Evolutionary conservation across 2,888 invertebrate genomes (phyloP).

Genomic region (Nephrotoma flavescens): DNA sequence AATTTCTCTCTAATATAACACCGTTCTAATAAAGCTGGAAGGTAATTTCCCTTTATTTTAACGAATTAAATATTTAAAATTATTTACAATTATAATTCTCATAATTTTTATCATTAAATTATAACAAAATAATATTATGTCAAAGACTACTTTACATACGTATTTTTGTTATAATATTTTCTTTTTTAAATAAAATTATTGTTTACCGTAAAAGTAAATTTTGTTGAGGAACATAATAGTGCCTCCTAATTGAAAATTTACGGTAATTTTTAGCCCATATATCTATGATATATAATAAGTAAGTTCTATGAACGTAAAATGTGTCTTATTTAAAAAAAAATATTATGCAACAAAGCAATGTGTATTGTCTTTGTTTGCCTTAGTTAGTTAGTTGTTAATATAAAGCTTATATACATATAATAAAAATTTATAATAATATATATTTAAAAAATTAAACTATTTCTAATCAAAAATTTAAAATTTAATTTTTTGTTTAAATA

Average conservation of each 20-base stretch:
- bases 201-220: constrained; percentile 4
- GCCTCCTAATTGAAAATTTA: constrained; percentile 23
- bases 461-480: not conserved
- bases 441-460: not conserved
- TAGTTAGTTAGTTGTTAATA: not conserved
- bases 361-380: not conserved
- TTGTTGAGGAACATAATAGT: not conserved
- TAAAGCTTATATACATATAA: too few relatives aligned
- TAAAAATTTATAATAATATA: not conserved
- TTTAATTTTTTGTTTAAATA: not conserved
- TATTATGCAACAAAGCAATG: not conserved
- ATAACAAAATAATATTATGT: not conserved
- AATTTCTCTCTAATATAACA: not conserved
- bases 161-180: not conserved
- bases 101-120: not conserved
- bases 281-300: constrained; percentile 95
- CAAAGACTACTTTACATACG: not conserved
- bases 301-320: constrained; percentile 81
- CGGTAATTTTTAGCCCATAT: constrained; percentile 86
- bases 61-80: not conserved
- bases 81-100: not conserved
- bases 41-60: constrained; percentile 3
- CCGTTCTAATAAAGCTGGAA: not conserved
- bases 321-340: not conserved
- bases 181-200: not conserved